These are phyloP conservation scores for Climacteris rufus DNA, from an alignment of 2,113 vertebrate genomes.

Conservation along the genomic window DNA sequence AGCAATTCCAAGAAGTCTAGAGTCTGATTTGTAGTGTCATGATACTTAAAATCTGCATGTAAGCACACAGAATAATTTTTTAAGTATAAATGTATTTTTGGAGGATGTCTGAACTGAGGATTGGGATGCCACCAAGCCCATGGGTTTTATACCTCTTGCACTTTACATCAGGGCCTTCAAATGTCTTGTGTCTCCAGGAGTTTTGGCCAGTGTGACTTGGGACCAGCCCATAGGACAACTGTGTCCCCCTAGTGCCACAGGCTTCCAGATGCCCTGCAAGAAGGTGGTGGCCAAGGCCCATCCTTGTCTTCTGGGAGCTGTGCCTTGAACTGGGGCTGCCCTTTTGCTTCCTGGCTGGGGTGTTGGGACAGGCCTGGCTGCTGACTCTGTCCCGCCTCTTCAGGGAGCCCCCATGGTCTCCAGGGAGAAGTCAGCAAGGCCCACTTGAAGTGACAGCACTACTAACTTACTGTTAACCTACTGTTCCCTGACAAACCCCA, in stretches of 20 bases:
- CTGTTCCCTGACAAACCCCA: rapidly evolving
- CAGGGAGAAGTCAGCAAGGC: neutral
- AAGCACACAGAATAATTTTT: neutral
- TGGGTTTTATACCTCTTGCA: neutral
- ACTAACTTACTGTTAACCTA: neutral
- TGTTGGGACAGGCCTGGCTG: neutral
- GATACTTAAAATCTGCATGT: neutral
- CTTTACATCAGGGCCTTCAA: neutral
- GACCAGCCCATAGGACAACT: neutral
- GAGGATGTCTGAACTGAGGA: neutral
- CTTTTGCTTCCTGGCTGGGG: neutral
- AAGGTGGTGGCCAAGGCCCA: neutral
- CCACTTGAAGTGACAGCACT: neutral
- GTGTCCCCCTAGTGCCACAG: rapidly evolving
- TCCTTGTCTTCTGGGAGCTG: neutral
- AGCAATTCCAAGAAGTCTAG: neutral
- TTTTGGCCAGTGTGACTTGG: neutral
- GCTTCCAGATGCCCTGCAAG: neutral
- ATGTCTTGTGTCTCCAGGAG: neutral
- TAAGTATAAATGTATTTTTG: neutral
- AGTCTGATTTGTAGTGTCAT: neutral
- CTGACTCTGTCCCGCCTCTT: neutral
- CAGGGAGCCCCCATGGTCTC: neutral
- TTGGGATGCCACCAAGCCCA: neutral
- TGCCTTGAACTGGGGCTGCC: rapidly evolving